Base-by-base conservation (phyloP, 1,140 invertebrate species). In the Cepaea nemoralis region DNA sequence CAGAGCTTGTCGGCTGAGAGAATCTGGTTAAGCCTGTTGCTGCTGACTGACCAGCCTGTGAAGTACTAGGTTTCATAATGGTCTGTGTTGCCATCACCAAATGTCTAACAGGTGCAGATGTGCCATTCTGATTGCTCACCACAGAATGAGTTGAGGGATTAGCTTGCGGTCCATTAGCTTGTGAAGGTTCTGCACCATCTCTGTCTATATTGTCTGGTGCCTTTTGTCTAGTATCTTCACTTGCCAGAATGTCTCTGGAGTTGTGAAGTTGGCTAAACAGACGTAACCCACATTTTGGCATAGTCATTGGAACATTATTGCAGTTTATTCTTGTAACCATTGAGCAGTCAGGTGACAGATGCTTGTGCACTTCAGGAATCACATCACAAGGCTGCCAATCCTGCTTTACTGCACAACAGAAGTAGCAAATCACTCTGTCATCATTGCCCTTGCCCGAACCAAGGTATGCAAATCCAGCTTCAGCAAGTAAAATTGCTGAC, bases 401-500 rank as follows among this genome's bases (percentile, higher is more conserved):
- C n/a, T 84, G 66, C 42, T 83, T 84, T 33, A 77, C 69, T 12
- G 70, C 24, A 39, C 66, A 55, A 55, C 87, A 88, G 50, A 85
- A 84, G 77, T 66, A 85, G 59, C 87, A 88, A n/a, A 73, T 67
- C 0, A 87, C 84, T 16, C 16, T 37, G 24, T 79, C 83, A 59
- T 82, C 80, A 31, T 50, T 74, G 19, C 39, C 80, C 40, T 0
- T 66, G 10, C 81, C 83, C 12, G 0, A 37, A 14, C 82, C 83
- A n/a, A 50, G n/a, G 55, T 80, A 84, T 50, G 80, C 83, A 83
- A 87, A 86, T 22, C 86, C 86, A 81, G 96, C 96, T 84, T 95
- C 94, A 55, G 95, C 95, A 31, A 98, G 91, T 71, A 95, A 93
- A 69, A 94, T 93, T 16, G 96, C 95, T 80, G 66, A 80, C 50